These are phyloP conservation scores for Philereme vetulata DNA, from an alignment of 2,888 invertebrate species.

Conservation along the genomic window DNA sequence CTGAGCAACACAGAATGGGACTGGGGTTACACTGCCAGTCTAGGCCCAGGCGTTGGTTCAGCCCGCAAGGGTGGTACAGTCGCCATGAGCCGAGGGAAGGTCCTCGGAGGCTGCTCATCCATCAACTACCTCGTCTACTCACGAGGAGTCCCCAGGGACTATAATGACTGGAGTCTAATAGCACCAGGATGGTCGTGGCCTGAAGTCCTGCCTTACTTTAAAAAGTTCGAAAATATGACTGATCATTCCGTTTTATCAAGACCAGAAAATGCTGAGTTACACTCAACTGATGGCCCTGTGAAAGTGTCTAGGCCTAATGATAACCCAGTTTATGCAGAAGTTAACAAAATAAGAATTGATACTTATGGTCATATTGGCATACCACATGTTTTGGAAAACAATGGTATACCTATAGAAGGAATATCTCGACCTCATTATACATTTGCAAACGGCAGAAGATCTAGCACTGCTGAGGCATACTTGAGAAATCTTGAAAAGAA, in stretches of 20 bases:
- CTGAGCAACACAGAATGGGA: conserved; percentile 54
- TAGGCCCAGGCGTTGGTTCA: conserved; percentile 48
- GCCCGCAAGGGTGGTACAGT: conserved; percentile 44
- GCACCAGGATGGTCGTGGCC: conserved; percentile 63
- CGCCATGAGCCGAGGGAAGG: conserved; percentile 52
- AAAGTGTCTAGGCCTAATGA: conserved; percentile 49
- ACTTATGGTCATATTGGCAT: conserved; percentile 58
- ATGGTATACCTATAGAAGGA: conserved; percentile 52
- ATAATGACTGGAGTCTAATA: conserved; percentile 51
- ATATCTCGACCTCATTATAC: conserved; percentile 54
- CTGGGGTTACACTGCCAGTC: conserved; percentile 49
- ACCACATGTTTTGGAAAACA: conserved; percentile 51
- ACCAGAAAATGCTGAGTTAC: conserved; percentile 47
- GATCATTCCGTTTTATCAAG: conserved; percentile 48
- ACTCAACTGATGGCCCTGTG: conserved; percentile 58
- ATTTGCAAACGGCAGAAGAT: conserved; percentile 61
- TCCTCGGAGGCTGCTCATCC: conserved; percentile 60
- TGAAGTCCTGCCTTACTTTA: conserved; percentile 54
- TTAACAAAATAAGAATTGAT: conserved; percentile 51
- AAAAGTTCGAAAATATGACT: conserved; percentile 59
- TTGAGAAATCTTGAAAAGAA: conserved; percentile 52
- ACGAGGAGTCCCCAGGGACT: conserved; percentile 58
- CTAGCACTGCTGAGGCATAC: conserved; percentile 70
- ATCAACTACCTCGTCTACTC: conserved; percentile 56
- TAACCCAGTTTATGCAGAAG: conserved; percentile 42